Conservation (phyloP, 2,888 invertebrate genomes). For the Hydrotaea cyrtoneurina region DNA sequence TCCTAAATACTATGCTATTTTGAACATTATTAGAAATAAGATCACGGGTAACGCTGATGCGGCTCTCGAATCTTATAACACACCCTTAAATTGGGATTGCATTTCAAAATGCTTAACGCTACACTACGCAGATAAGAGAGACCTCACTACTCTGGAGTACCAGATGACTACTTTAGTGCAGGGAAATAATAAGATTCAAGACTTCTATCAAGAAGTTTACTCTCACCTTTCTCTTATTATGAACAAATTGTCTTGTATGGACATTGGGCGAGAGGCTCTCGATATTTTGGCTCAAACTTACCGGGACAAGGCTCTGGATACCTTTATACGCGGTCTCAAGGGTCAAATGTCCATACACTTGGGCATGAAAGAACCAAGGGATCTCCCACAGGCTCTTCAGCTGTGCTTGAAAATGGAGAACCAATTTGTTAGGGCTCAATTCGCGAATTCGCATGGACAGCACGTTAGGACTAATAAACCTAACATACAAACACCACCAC, state of each 20-base stretch:
- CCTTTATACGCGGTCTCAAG: conserved; percentile 37
- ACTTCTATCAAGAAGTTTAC: conserved; percentile 56
- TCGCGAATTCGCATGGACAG: neutral
- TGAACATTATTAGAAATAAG: conserved; percentile 30
- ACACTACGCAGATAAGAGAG: conserved; percentile 59
- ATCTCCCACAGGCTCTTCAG: conserved; percentile 2
- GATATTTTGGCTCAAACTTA: conserved; percentile 27
- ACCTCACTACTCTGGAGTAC: conserved; percentile 57
- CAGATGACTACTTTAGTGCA: conserved; percentile 54
- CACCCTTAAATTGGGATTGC: conserved; percentile 43
- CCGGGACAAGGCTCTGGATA: no score
- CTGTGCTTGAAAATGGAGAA: conserved; percentile 20
- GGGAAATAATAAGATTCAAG: conserved; percentile 44
- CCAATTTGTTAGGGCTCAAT: conserved; percentile 3
- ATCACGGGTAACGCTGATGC: conserved; percentile 42
- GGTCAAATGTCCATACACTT: conserved; percentile 37
- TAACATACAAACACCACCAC: neutral
- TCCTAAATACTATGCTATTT: conserved; percentile 34
- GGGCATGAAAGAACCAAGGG: conserved; percentile 9
- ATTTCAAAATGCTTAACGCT: conserved; percentile 41
- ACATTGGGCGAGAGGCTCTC: conserved; percentile 15
- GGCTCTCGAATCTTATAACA: conserved; percentile 48
- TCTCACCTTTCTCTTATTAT: conserved; percentile 37
- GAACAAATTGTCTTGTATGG: conserved; percentile 32
- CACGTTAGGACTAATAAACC: neutral